A percentile compares a stretch with the other conserved stretches of the same genome.
Evolutionary conservation across 2,888 invertebrate species (phyloP).

Genomic region (Torymus texanus): DNA sequence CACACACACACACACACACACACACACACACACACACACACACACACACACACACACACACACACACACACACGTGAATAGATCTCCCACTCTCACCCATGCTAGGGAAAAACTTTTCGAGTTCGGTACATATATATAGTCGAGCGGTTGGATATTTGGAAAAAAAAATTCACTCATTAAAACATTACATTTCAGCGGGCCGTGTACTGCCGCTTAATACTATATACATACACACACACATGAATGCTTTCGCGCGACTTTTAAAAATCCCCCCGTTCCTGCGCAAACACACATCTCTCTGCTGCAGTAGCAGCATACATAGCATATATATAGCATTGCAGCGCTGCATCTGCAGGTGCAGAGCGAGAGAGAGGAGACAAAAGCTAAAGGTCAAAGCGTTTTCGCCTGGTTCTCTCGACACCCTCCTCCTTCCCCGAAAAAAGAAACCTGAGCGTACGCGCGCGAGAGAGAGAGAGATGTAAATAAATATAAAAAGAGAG

Average conservation of each 20-base stretch:
- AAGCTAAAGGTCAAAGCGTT: slow-evolving; percentile 46
- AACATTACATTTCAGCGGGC: slow-evolving; percentile 45
- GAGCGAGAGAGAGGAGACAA: slow-evolving; percentile 17
- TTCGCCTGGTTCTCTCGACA: slow-evolving; percentile 6
- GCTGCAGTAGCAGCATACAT: too few relatives aligned
- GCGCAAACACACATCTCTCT: background rate
- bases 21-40: too few relatives aligned
- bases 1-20: too few relatives aligned
- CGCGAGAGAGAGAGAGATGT: background rate
- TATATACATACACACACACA: background rate
- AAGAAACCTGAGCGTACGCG: background rate
- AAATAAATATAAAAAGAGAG: slow-evolving; percentile 1
- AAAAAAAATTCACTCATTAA: slow-evolving; percentile 45
- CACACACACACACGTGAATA: background rate
- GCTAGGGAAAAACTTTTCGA: slow-evolving; percentile 3
- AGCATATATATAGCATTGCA: too few relatives aligned
- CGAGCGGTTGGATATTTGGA: background rate
- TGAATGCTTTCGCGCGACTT: background rate
- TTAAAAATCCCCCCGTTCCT: slow-evolving; percentile 18
- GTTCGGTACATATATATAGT: background rate
- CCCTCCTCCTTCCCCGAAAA: slow-evolving; percentile 11
- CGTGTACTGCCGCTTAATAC: background rate
- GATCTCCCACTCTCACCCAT: background rate
- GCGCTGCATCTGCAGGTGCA: background rate
- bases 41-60: too few relatives aligned